Percentiles rank a stretch among this genome's conserved stretches.
These are phyloP conservation scores for Oligia latruncula DNA, from an alignment of 2,888 invertebrate species.

Conservation along the genomic window DNA sequence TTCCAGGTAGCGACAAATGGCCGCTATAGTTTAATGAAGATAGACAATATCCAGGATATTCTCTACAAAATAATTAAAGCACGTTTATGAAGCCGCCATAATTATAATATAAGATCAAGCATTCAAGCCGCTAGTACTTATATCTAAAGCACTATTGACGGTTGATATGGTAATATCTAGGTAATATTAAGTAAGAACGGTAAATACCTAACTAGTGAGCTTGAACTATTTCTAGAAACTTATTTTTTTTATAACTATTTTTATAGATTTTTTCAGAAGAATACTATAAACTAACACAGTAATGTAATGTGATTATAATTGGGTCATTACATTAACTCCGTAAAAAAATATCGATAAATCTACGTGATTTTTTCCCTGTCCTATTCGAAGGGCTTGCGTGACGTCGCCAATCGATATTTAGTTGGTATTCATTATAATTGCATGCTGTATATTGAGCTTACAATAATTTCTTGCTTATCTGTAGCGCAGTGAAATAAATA, in stretches of 20 bases:
- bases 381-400: slow-evolving; percentile 76
- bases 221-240: background rate
- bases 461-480: slow-evolving; percentile 76
- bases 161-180: background rate
- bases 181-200: background rate
- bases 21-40: slow-evolving; percentile 12
- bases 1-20: background rate
- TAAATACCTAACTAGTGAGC: background rate
- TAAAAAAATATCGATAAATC: slow-evolving; percentile 25
- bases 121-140: background rate
- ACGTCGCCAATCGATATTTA: slow-evolving; percentile 81
- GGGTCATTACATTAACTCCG: too few species aligned
- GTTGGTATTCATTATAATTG: slow-evolving; percentile 84
- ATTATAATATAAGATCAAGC: background rate
- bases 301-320: background rate
- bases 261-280: too few species aligned
- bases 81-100: background rate
- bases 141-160: background rate
- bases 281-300: background rate
- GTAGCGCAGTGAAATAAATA: slow-evolving; percentile 69
- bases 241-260: too few species aligned
- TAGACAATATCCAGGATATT: background rate
- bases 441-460: slow-evolving; percentile 81
- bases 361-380: slow-evolving; percentile 41
- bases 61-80: slow-evolving; percentile 4